Conservation (phyloP, 2,888 invertebrate genomes). For the Amiota communis region DNA sequence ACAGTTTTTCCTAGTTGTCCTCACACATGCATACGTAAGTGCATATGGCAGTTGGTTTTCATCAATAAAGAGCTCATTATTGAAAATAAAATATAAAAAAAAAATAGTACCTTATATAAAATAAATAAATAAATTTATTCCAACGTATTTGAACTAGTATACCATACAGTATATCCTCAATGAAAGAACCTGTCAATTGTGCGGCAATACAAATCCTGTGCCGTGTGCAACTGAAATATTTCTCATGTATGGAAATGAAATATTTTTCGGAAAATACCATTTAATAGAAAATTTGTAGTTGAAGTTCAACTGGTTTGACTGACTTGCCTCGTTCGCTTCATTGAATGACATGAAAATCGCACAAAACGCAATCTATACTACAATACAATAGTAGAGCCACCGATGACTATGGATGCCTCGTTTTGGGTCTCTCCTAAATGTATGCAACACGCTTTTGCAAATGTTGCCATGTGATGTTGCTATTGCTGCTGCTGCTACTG, state of each 20-base stretch:
- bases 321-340: neutral
- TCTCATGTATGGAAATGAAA: neutral
- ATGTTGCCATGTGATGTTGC: too few relatives aligned
- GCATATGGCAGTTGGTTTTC: constrained; percentile 6
- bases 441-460: neutral
- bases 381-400: too few relatives aligned
- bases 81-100: neutral
- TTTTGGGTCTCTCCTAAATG: neutral
- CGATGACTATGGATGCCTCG: too few relatives aligned
- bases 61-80: neutral
- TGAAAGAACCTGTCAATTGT: neutral
- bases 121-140: too few relatives aligned
- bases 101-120: too few relatives aligned
- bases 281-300: constrained; percentile 6
- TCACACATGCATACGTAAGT: neutral
- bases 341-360: constrained; percentile 22
- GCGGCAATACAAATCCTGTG: neutral
- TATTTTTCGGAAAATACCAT: neutral
- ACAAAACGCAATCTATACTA: neutral
- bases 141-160: too few relatives aligned
- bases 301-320: constrained; percentile 7
- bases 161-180: too few relatives aligned
- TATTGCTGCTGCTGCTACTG: too few relatives aligned
- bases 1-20: too few relatives aligned
- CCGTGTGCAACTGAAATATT: constrained; percentile 13